These are phyloP conservation scores for Xenotilapia flavipinnis DNA, from an alignment of 2,113 vertebrate genomes.

Conservation along the genomic window DNA sequence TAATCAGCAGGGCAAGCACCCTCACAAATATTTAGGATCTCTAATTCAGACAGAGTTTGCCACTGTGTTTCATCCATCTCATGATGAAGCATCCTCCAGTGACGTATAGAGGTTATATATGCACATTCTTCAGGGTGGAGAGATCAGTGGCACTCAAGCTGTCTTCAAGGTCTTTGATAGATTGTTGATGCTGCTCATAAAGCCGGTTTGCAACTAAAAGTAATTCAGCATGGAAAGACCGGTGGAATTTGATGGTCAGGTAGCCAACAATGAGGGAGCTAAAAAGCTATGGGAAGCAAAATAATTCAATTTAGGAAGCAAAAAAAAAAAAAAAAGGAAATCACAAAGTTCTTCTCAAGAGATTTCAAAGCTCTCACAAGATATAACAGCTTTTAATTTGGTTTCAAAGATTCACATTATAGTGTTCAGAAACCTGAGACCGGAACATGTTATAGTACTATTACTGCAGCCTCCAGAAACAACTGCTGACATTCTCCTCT, in stretches of 20 bases:
- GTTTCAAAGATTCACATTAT: background rate
- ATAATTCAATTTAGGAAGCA: background rate
- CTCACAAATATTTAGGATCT: conserved; percentile 54
- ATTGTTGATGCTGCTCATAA: conserved; percentile 31
- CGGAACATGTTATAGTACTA: background rate
- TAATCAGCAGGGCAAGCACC: conserved; percentile 40
- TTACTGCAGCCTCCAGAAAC: conserved; percentile 10
- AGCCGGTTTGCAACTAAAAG: background rate
- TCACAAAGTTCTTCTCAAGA: background rate
- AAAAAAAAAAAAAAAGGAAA: background rate
- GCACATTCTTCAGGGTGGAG: conserved; percentile 41
- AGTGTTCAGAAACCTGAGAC: conserved; percentile 10
- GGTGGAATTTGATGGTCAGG: background rate
- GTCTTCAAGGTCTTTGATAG: conserved; percentile 26
- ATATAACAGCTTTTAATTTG: background rate
- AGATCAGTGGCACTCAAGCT: conserved; percentile 51
- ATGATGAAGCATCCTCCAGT: conserved; percentile 32
- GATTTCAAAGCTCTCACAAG: background rate
- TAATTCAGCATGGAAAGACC: background rate
- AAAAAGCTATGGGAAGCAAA: background rate
- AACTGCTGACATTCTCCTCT: conserved; percentile 1
- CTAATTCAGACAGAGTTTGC: conserved; percentile 16
- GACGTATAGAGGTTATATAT: conserved; percentile 49
- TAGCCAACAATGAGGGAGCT: background rate
- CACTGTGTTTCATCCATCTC: conserved; percentile 43